Evolutionary conservation across 2,888 invertebrate species (phyloP).

Genomic region (Stramonita haemastoma): DNA sequence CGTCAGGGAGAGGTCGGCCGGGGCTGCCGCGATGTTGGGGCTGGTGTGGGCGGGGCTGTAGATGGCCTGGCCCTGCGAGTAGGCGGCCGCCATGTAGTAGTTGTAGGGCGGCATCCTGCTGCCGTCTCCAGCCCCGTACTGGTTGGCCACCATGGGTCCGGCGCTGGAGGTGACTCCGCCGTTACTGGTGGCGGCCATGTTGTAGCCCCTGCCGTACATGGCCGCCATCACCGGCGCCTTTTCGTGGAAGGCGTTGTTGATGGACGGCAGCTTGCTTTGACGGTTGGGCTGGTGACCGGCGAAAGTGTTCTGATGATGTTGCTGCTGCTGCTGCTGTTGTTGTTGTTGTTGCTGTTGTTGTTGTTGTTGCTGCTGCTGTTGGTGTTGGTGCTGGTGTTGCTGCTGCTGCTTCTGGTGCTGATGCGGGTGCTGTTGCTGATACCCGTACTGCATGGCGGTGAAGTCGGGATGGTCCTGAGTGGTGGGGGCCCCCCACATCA

Average conservation of each 20-base stretch:
- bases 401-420: constrained; percentile 36
- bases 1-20: constrained; percentile 38
- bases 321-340: constrained; percentile 34
- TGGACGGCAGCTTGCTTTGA: constrained; percentile 34
- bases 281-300: constrained; percentile 16
- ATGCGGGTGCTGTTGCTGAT: constrained; percentile 31
- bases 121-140: constrained; percentile 20
- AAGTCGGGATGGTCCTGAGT: constrained; percentile 23
- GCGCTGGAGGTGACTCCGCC: constrained; percentile 12
- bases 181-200: constrained; percentile 9
- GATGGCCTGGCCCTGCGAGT: constrained; percentile 40
- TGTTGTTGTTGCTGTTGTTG: constrained; percentile 32
- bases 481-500: constrained; percentile 45
- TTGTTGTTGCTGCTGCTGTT: not conserved
- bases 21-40: constrained; percentile 24
- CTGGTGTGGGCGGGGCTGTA: constrained; percentile 33
- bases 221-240: constrained; percentile 6
- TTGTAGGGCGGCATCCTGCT: constrained; percentile 33
- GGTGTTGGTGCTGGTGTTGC: constrained; percentile 30
- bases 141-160: not conserved
- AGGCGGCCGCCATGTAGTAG: constrained; percentile 43
- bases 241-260: constrained; percentile 25
- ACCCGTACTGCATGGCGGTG: constrained; percentile 9
- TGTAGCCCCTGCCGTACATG: constrained; percentile 23
- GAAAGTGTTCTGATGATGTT: constrained; percentile 34